These are phyloP conservation scores for Venturia canescens DNA, from an alignment of 1,140 invertebrate genomes.

Conservation along the genomic window DNA sequence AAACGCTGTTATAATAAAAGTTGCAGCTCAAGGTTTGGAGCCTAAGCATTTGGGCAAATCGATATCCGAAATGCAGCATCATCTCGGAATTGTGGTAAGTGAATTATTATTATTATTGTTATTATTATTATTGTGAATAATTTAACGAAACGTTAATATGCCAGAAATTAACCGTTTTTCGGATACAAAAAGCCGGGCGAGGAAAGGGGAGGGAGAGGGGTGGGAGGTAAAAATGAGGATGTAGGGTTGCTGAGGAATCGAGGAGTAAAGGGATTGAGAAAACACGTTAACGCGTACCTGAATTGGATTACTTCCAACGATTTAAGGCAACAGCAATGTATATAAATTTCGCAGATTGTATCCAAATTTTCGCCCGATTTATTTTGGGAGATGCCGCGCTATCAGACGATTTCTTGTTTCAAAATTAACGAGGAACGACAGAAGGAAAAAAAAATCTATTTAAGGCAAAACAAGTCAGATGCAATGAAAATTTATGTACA, in stretches of 20 bases:
- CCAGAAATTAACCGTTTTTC: not conserved
- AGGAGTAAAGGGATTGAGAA: not conserved
- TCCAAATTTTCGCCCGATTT: slow-evolving; percentile 58
- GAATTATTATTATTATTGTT: not conserved
- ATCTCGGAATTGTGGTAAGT: slow-evolving; percentile 89
- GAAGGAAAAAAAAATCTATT: not conserved
- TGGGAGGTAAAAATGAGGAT: too few relatives aligned
- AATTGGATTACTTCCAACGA: slow-evolving; percentile 65
- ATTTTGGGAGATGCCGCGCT: slow-evolving; percentile 60
- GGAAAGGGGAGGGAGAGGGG: not conserved
- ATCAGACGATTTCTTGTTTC: not conserved
- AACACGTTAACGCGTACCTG: slow-evolving; percentile 56
- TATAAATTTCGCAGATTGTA: slow-evolving; percentile 52
- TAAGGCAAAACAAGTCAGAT: not conserved
- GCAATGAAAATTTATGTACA: too few relatives aligned
- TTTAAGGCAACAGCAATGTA: slow-evolving; percentile 40
- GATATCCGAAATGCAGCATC: slow-evolving; percentile 89
- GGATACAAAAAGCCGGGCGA: not conserved
- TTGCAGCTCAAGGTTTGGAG: slow-evolving; percentile 93
- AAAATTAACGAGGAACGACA: not conserved
- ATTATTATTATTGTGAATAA: not conserved
- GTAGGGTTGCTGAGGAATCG: too few relatives aligned
- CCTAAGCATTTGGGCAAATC: slow-evolving; percentile 93
- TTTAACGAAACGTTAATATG: not conserved
- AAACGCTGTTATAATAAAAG: slow-evolving; percentile 97